Percentiles rank a stretch among this genome's conserved stretches.
Conservation (phyloP, 2,113 vertebrate species). For the Xenopus tropicalis region DNA sequence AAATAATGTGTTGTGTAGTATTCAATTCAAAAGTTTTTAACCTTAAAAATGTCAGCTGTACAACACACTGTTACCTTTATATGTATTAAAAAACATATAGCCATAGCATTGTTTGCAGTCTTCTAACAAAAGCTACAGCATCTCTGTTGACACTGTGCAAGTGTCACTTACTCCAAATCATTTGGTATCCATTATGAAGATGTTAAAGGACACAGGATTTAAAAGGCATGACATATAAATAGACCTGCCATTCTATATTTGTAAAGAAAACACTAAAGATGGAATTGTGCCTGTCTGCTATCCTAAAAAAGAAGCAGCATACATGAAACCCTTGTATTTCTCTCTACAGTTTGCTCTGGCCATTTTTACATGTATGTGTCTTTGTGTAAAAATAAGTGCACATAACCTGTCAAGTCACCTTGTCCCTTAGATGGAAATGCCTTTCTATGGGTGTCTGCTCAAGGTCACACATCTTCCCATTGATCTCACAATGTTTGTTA, state of each 20-base stretch:
- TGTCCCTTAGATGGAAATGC: conserved; percentile 71
- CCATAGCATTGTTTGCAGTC: not conserved
- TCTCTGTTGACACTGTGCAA: not conserved
- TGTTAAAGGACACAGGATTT: conserved; percentile 18
- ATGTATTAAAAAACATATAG: no score
- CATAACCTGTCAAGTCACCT: conserved; percentile 48
- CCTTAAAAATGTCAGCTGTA: no score
- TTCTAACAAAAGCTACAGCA: conserved; percentile 1
- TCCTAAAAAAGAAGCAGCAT: not conserved
- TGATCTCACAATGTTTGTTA: conserved; percentile 99
- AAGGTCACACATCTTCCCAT: conserved; percentile 99
- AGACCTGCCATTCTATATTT: conserved; percentile 21
- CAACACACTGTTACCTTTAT: no score
- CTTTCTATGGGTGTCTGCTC: conserved; percentile 78
- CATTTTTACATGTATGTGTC: not conserved
- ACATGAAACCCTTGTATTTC: not conserved
- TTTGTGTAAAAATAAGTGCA: conserved; percentile 10
- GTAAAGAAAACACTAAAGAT: conserved; percentile 30
- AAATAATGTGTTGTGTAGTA: no score
- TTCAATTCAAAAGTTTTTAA: no score
- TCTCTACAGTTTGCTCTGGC: not conserved
- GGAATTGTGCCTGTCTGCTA: no score
- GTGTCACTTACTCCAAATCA: not conserved
- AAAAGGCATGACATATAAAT: conserved; percentile 11
- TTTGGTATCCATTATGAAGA: not conserved